These are phyloP conservation scores for Unio pictorum DNA, from an alignment of 2,888 invertebrate species.

Conservation along the genomic window DNA sequence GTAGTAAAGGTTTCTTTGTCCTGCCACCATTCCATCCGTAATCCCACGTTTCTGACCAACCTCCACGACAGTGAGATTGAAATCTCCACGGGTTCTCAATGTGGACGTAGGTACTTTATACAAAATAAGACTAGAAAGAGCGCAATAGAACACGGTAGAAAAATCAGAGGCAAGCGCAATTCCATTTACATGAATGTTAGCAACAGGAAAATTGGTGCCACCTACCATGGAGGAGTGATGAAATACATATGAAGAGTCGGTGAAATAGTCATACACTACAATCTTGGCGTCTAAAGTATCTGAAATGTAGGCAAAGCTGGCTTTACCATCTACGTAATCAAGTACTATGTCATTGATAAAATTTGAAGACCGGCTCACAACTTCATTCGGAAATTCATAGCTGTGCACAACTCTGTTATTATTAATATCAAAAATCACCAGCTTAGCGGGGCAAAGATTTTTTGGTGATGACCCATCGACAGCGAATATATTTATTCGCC, in stretches of 20 bases:
- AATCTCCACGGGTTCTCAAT: slow-evolving; percentile 9
- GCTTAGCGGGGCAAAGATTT: slow-evolving; percentile 32
- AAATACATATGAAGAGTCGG: slow-evolving; percentile 18
- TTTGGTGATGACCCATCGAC: slow-evolving; percentile 4
- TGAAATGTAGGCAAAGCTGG: slow-evolving; percentile 30
- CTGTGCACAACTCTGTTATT: slow-evolving; percentile 4
- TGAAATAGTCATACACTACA: slow-evolving; percentile 22
- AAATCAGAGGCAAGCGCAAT: slow-evolving; percentile 35
- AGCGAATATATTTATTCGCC: slow-evolving; percentile 18
- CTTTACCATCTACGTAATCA: slow-evolving; percentile 22
- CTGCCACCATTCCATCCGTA: slow-evolving; percentile 32
- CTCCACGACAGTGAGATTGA: slow-evolving; percentile 6
- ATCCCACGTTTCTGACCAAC: slow-evolving; percentile 27
- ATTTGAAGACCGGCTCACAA: slow-evolving; percentile 20
- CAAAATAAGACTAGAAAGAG: slow-evolving; percentile 18
- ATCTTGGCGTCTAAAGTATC: slow-evolving; percentile 24
- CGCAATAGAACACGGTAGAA: slow-evolving; percentile 21
- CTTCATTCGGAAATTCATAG: slow-evolving; percentile 23
- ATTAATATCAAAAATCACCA: slow-evolving; percentile 21
- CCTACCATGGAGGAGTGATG: slow-evolving; percentile 20
- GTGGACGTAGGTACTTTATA: slow-evolving; percentile 27
- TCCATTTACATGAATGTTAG: slow-evolving; percentile 18
- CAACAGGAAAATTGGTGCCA: background rate
- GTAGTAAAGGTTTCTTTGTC: slow-evolving; percentile 20
- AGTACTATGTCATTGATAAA: slow-evolving; percentile 36